Percentiles rank a stretch among this genome's conserved stretches.
Conservation (phyloP, 2,888 invertebrate genomes). For the Ephialtes manifestator region DNA sequence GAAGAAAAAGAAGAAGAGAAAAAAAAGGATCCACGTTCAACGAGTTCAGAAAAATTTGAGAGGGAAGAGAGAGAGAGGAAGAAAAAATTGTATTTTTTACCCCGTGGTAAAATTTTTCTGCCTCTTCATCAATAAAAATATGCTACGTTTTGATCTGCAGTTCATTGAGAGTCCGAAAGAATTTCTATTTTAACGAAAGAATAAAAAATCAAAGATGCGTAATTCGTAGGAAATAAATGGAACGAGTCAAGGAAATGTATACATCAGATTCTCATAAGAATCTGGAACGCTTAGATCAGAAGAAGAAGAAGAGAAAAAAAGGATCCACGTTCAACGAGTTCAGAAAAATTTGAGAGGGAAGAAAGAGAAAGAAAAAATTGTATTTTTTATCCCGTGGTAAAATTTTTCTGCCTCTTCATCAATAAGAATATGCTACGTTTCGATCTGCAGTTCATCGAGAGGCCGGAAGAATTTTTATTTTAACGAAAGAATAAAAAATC, state of each 20-base stretch:
- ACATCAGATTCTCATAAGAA: background rate
- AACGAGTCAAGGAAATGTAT: constrained; percentile 4
- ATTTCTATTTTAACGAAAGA: too few relatives aligned
- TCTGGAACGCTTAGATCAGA: background rate
- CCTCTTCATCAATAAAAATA: too few relatives aligned
- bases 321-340: background rate
- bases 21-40: background rate
- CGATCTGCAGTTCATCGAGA: too few relatives aligned
- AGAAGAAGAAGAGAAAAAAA: background rate
- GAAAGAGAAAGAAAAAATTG: background rate
- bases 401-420: too few relatives aligned
- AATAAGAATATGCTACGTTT: too few relatives aligned
- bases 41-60: background rate
- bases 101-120: too few relatives aligned
- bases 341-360: constrained; percentile 2
- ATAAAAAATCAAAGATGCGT: too few relatives aligned
- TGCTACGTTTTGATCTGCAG: too few relatives aligned
- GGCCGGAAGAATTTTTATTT: too few relatives aligned
- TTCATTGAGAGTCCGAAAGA: too few relatives aligned
- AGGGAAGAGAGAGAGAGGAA: background rate
- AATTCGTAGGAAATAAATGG: too few relatives aligned
- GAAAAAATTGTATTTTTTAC: constrained; percentile 18
- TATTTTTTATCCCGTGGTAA: constrained; percentile 27
- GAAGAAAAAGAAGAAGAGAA: background rate
- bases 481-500: too few relatives aligned